These are phyloP conservation scores for Eilema griseolum DNA, from an alignment of 2,888 invertebrate genomes.

Conservation along the genomic window DNA sequence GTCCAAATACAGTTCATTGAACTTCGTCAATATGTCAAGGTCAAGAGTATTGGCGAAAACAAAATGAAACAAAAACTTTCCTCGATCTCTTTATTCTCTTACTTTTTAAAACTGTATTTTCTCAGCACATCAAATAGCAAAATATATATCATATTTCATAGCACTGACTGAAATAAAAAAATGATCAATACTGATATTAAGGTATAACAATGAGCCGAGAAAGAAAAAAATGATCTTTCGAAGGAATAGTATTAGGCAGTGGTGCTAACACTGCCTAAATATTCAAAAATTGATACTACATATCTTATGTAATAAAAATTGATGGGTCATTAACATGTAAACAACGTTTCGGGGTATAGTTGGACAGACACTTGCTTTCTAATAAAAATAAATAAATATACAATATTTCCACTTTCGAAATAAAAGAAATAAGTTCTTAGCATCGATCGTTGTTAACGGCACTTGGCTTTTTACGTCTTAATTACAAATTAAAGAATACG, in stretches of 20 bases:
- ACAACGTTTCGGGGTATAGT: constrained; percentile 23
- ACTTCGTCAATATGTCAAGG: not conserved
- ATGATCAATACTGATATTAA: constrained; percentile 45
- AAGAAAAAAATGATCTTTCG: constrained; percentile 18
- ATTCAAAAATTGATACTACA: constrained; percentile 4
- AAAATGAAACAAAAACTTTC: constrained; percentile 42
- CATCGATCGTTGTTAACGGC: constrained; percentile 33
- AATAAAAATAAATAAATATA: constrained; percentile 34
- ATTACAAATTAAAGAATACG: constrained; percentile 28
- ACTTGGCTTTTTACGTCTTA: constrained; percentile 33
- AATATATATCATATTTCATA: constrained; percentile 45
- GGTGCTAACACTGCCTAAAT: constrained; percentile 15
- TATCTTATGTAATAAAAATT: constrained; percentile 10
- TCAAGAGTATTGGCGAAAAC: not conserved
- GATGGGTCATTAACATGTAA: not conserved
- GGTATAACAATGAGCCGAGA: constrained; percentile 19
- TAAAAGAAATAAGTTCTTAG: constrained; percentile 23
- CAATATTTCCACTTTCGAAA: constrained; percentile 22
- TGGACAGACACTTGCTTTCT: constrained; percentile 29
- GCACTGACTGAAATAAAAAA: constrained; percentile 50
- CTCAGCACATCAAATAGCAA: constrained; percentile 57
- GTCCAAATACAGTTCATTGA: too few relatives aligned
- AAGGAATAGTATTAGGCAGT: constrained; percentile 21
- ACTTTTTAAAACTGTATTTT: constrained; percentile 55
- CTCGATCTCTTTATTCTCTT: constrained; percentile 65